Base-by-base conservation (phyloP, 2,797 vertebrate genomes). In the Pangasius macronema region DNA sequence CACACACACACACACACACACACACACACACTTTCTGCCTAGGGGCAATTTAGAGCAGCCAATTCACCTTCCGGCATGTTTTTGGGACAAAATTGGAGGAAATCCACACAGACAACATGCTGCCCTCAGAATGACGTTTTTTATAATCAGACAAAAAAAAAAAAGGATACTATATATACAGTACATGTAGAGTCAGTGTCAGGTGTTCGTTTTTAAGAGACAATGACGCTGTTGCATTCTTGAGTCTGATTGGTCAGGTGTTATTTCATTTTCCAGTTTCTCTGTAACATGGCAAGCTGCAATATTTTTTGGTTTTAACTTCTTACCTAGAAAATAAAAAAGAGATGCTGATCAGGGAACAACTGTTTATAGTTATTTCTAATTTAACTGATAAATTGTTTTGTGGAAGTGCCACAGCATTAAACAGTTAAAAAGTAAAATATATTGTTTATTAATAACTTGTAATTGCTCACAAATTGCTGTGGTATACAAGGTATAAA, bases 41-140 rank as follows among this genome's bases (percentile, higher is more conserved):
- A 82, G 3, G 39, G 80, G 80, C 59, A 82, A n/a, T 46, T 30
- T 82, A 82, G 39, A n/a, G 27, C 39, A 82, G 39, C 57, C 59
- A 46, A 10, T 82, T 63, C 59, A 65, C 13, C 80, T 82, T 49
- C 39, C 13, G 27, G 59, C 59, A 49, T 65, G 39, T 63, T 65
- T 65, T 49, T 0, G 24, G 59, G 59, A 30, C 59, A 46, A 20
- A 65, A 49, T 39, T 49, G 27, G 39, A 82, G 5, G 39, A 61
- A 63, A 82, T 42, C 24, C 79, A 82, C 57, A 42, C 39, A 82
- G 22, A 61, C 11, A 82, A 46, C 79, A 16, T 63, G 3, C 36
- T 82, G 57, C 57, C 57, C 13, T 46, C 36, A 18, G 57, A 46
- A 30, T 63, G 36, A 63, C 59, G 46, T 36, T 80, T 53, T 53